Evolutionary conservation across 2,113 vertebrate species (phyloP).

Genomic region (Onychostoma macrolepis): DNA sequence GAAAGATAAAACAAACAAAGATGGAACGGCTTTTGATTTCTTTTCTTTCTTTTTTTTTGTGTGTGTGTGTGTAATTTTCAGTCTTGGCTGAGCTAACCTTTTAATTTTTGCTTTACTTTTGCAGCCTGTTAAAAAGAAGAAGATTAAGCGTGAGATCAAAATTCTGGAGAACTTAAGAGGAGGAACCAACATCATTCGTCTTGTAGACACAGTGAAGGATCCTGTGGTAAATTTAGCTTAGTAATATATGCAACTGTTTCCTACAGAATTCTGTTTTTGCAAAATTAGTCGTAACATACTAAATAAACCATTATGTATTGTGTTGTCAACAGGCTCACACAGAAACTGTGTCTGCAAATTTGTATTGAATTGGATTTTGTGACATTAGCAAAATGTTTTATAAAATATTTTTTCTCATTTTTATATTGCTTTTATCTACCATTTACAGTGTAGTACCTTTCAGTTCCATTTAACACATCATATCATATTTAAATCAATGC

Average conservation of each 20-base stretch:
- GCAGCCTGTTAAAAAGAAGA: slow-evolving; percentile 99
- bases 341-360: not conserved
- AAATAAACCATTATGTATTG: not conserved
- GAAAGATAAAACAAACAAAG: not conserved
- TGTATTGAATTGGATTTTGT: not conserved
- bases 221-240: slow-evolving; percentile 86
- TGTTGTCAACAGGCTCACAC: not conserved
- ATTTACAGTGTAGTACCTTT: not conserved
- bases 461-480: not conserved
- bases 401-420: not conserved
- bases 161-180: slow-evolving; percentile 97
- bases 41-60: too few relatives aligned
- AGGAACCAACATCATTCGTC: slow-evolving; percentile 97
- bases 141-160: slow-evolving; percentile 99
- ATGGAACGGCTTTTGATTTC: too few relatives aligned
- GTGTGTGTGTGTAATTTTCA: not conserved
- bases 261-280: not conserved
- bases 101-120: slow-evolving; percentile 44
- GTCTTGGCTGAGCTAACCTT: not conserved
- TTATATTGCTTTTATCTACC: too few relatives aligned
- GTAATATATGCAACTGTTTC: not conserved
- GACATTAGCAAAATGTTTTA: not conserved
- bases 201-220: slow-evolving; percentile 98
- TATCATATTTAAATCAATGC: not conserved
- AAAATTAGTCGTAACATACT: not conserved